These are phyloP conservation scores for roundworm (Caenorhabditis elegans) DNA, from an alignment of 1,140 invertebrate species.

Conservation along the genomic window DNA sequence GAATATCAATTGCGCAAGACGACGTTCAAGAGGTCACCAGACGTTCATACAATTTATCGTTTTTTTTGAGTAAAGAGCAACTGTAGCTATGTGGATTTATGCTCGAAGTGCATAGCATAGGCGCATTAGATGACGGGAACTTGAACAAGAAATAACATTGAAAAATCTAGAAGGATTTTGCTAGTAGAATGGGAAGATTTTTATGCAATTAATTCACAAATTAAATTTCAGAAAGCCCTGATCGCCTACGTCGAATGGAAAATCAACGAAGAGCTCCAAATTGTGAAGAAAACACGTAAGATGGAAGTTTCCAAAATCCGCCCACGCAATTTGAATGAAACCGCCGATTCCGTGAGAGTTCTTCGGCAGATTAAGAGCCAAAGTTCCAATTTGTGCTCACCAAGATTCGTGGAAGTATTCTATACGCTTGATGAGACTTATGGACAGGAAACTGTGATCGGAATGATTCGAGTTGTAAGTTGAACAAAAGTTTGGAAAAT, in stretches of 20 bases:
- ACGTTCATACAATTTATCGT: constrained; percentile 4
- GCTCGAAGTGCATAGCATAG: too few relatives aligned
- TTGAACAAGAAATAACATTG: too few relatives aligned
- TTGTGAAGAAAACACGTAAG: neutral
- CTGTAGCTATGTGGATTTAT: neutral
- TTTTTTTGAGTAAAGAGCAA: neutral
- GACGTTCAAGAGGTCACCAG: constrained; percentile 2
- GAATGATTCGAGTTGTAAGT: constrained; percentile 28
- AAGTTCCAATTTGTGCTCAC: neutral
- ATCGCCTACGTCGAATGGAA: constrained; percentile 38
- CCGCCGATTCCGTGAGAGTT: neutral
- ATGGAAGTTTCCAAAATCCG: constrained; percentile 17
- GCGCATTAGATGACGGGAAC: too few relatives aligned
- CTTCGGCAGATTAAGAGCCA: neutral
- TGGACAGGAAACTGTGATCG: constrained; percentile 22
- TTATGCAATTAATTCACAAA: too few relatives aligned
- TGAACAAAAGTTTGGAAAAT: too few relatives aligned
- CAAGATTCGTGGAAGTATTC: constrained; percentile 30
- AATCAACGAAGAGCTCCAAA: constrained; percentile 25
- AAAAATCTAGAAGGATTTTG: too few relatives aligned
- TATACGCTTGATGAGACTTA: constrained; percentile 39
- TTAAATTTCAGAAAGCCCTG: constrained; percentile 39
- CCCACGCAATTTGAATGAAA: constrained; percentile 21
- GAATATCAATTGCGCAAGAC: neutral
- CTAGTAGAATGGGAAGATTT: too few relatives aligned